Evolutionary conservation across 1,140 invertebrate genomes (phyloP), one percentile per base, ranked within the genome.

Genomic region (Lordiphosa stackelbergi): DNA sequence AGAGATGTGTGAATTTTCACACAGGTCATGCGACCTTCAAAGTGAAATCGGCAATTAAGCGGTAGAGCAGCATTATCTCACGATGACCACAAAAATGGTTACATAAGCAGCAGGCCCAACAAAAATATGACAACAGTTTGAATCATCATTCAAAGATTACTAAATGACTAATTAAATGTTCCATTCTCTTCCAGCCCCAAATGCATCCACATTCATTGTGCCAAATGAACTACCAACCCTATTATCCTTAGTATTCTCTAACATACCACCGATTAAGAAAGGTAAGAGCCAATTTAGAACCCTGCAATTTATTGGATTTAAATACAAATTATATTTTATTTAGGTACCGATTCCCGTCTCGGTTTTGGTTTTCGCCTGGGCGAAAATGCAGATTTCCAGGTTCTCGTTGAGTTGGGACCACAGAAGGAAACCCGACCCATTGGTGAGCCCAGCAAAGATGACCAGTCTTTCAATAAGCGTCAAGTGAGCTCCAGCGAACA

Each of bases 231-330:
- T 95, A 40, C 93, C 93, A 7, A 93, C 93, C 0, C 79, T 94
- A 13, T 87, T 95, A 2, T 94, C 93, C 0, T 88, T 95, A 3
- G 90, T 94, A 1, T 95, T 94, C 77, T 93, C 93, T 0, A 95
- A 94, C 69, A 94, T 95, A 53, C 94, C 94, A n/a, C 93, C 93
- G 3, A 91, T 95, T 7, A 94, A 93, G 70, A 95, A 94, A 92
- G 94, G 93, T 93, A 90, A 89, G 71, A 16, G 3, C 3, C 19
- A 37, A 5, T 31, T 5, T 22, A 34, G 22, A 24, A 24, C 5
- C 5, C 5, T 24, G 0, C 22, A 24, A 24, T 6, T 0, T 5
- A 24, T 24, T 6, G 5, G 1, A 13, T 49, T 38, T 16, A 34
- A 34, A 36, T 34, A 16, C 16, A 3, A 37, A 13, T n/a, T 22